Conservation (phyloP, 2,797 vertebrate genomes). For the Acropternis orthonyx region DNA sequence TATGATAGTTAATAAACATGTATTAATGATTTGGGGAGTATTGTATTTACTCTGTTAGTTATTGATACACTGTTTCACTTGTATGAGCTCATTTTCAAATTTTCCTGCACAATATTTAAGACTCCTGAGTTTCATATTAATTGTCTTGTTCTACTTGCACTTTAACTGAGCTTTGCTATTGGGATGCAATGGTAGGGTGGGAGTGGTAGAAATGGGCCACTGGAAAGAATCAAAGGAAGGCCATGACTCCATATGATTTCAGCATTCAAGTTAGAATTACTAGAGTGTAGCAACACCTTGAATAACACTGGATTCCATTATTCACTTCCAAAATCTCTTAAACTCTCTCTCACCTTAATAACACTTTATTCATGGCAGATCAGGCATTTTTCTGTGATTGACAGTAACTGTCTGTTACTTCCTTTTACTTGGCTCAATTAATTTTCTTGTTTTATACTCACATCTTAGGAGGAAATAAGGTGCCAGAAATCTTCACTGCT, state of each 20-base stretch:
- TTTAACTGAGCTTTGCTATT: not conserved
- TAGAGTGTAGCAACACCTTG: not conserved
- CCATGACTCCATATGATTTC: fast-evolving
- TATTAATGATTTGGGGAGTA: not conserved
- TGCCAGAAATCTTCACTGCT: not conserved
- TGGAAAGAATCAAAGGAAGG: not conserved
- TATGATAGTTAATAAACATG: not conserved
- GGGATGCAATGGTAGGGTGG: not conserved
- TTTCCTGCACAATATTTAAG: not conserved
- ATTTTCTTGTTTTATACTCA: not conserved
- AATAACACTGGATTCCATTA: not conserved
- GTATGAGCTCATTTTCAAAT: not conserved
- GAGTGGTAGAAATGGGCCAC: not conserved
- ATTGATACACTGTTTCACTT: not conserved
- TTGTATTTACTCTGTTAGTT: not conserved
- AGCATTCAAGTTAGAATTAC: not conserved
- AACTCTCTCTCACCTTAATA: not conserved
- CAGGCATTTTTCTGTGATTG: not conserved
- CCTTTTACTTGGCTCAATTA: not conserved
- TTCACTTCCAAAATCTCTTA: not conserved
- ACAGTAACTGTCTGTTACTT: not conserved
- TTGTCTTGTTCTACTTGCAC: not conserved
- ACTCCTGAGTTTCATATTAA: not conserved
- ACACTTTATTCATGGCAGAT: not conserved
- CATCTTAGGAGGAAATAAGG: not conserved